Evolutionary conservation across 2,888 invertebrate genomes (phyloP), one percentile per base, ranked within the genome.

Genomic region (Drosophila nr. fundita): DNA sequence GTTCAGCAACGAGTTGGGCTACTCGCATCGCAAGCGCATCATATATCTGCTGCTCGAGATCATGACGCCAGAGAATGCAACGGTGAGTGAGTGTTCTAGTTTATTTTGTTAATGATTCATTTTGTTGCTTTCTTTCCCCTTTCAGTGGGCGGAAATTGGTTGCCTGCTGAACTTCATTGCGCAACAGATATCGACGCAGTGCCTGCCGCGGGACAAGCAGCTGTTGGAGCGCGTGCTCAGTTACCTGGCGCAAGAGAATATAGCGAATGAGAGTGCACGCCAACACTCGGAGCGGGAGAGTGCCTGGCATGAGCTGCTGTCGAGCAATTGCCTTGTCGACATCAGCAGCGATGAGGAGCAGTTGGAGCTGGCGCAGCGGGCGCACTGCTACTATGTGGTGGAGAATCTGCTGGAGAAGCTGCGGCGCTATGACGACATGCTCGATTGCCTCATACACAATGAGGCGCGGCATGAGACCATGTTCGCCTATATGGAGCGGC

Each of bases 41-140:
- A 95, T 97, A 40, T 96, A 97, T 90, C 96, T 97, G 89, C 93
- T 97, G 42, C 93, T 97, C 58, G 95, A 95, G 91, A 95, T 97
- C 59, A 96, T 97, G 93, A 94, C 95, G 65, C 94, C 95, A 53
- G 94, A 95, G 59, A 95, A 95, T 82, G 96, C 96, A 88, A 94
- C 95, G 63, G 96, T 96, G 93, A 94, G 94, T 93, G 53, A 27
- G 0, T 29, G 2, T 1, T 24, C 15, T 6, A 15, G 15, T 36
- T 36, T 36, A 15, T n/a, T 7, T 21, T 15, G 2, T 30, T n/a
- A 2, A 34, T 2, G 5, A 18, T 42, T 29, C 21, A 60, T 29
- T 48, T 32, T 7, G 8, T 8, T 21, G 13, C 30, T 45, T 34
- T 18, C 49, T 10, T 40, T 40, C 0, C 0, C 2, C 6, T 61